A percentile compares a stretch with the other conserved stretches of the same genome.
Conservation (phyloP, 1,140 invertebrate species). For the Drosophila leontia region DNA sequence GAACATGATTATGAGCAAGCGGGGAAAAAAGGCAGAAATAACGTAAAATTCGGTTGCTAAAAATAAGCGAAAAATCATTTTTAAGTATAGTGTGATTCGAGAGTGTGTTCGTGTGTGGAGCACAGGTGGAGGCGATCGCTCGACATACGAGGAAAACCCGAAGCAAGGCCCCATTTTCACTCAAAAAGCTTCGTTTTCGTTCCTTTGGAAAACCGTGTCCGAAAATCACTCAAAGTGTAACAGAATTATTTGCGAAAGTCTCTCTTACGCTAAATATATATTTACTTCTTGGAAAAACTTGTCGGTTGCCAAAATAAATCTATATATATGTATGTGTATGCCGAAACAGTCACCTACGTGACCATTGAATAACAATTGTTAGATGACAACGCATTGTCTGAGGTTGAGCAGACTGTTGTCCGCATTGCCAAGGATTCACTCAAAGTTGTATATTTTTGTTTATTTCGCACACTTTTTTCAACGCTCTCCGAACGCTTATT, state of each 20-base stretch:
- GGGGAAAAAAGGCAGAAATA: constrained; percentile 49
- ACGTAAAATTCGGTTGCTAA: constrained; percentile 75
- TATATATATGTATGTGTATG: not conserved
- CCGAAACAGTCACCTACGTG: constrained; percentile 44
- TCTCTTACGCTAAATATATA: constrained; percentile 13
- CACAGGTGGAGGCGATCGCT: constrained; percentile 71
- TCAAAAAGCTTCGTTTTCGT: constrained; percentile 50
- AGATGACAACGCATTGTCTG: constrained; percentile 75
- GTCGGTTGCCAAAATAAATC: constrained; percentile 36
- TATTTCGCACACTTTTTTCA: constrained; percentile 29
- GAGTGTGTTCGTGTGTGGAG: constrained; percentile 39
- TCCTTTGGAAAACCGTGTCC: constrained; percentile 61
- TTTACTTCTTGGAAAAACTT: constrained; percentile 23
- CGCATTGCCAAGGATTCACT: constrained; percentile 79
- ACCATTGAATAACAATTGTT: constrained; percentile 78
- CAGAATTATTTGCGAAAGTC: constrained; percentile 34
- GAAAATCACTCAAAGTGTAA: constrained; percentile 24
- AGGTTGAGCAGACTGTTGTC: constrained; percentile 48
- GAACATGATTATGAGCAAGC: constrained; percentile 76
- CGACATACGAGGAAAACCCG: constrained; percentile 16
- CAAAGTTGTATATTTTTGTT: constrained; percentile 50
- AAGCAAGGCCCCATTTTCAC: constrained; percentile 41
- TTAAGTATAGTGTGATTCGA: constrained; percentile 57
- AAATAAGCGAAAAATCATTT: constrained; percentile 82
- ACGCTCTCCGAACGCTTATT: constrained; percentile 43